Conservation (phyloP, 2,888 invertebrate genomes). For the Nomada flava region DNA sequence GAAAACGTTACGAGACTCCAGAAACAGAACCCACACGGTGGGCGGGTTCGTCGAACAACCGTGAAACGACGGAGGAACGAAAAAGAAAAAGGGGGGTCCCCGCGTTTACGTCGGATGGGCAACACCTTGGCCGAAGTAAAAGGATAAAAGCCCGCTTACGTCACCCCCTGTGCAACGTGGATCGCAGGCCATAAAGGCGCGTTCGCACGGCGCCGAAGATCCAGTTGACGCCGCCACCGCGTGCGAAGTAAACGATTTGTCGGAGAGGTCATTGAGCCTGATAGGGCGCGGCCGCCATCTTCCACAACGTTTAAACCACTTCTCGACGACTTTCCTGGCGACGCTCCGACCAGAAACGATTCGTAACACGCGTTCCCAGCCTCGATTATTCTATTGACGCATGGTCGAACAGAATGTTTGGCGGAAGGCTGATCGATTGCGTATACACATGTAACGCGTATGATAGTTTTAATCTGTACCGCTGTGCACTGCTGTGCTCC, state of each 20-base stretch:
- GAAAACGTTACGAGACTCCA: not conserved
- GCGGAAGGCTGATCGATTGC: not conserved
- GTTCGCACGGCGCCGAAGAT: slow-evolving; percentile 67
- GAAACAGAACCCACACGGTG: not conserved
- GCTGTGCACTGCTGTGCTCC: not conserved
- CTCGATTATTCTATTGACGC: slow-evolving; percentile 32
- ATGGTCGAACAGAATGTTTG: slow-evolving; percentile 10
- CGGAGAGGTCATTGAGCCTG: slow-evolving; percentile 82
- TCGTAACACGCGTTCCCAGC: not conserved
- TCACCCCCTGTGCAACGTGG: slow-evolving; percentile 56
- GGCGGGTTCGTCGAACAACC: not conserved
- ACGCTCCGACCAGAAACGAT: slow-evolving; percentile 28
- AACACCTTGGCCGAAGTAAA: slow-evolving; percentile 11
- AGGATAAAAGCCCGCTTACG: slow-evolving; percentile 54
- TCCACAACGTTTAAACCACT: slow-evolving; percentile 65
- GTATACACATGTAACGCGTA: not conserved
- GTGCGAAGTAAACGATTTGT: slow-evolving; percentile 79
- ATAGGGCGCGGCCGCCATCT: slow-evolving; percentile 80
- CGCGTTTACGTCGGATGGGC: not conserved
- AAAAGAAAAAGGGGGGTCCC: not conserved
- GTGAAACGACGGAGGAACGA: slow-evolving; percentile 1
- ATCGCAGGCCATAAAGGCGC: slow-evolving; percentile 63
- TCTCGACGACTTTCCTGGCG: slow-evolving; percentile 46
- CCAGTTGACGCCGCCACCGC: slow-evolving; percentile 58
- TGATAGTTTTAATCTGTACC: not conserved